These are phyloP conservation scores for Helogale parvula DNA, from an alignment of 2,113 vertebrate species.

Conservation along the genomic window DNA sequence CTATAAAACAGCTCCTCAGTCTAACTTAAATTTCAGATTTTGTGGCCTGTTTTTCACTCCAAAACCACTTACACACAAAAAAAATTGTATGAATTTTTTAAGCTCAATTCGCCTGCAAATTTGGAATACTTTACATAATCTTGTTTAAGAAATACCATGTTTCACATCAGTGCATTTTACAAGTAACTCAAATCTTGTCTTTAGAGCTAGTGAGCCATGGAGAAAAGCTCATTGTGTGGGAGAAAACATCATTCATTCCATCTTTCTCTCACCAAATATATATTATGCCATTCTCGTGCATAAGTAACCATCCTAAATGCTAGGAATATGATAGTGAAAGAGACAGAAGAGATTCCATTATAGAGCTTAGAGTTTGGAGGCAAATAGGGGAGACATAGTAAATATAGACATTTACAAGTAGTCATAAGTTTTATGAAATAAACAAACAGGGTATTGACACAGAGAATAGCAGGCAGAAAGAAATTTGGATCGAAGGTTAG, in stretches of 20 bases:
- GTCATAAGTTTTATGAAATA: not conserved
- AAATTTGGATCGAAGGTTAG: not conserved
- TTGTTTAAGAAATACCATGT: constrained; percentile 34
- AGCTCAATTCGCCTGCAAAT: not conserved
- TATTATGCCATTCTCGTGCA: accelerated
- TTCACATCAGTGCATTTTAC: constrained; percentile 31
- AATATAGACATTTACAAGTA: not conserved
- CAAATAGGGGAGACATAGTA: not conserved
- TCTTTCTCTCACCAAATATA: not conserved
- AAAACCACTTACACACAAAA: not conserved
- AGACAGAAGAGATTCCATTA: not conserved
- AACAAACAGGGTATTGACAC: not conserved
- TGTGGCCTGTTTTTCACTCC: not conserved
- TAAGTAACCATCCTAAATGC: not conserved
- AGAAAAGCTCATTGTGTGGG: not conserved
- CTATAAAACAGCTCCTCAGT: not conserved
- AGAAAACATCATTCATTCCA: not conserved
- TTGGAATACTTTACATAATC: not conserved
- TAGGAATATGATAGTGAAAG: not conserved
- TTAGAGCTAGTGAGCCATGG: not conserved
- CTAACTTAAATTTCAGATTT: not conserved
- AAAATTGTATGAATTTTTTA: not conserved
- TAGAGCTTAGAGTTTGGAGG: not conserved
- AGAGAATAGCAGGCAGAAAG: not conserved
- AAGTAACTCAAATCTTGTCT: not conserved